These are phyloP conservation scores for Motacilla alba DNA, from an alignment of 2,113 vertebrate species.

Conservation along the genomic window DNA sequence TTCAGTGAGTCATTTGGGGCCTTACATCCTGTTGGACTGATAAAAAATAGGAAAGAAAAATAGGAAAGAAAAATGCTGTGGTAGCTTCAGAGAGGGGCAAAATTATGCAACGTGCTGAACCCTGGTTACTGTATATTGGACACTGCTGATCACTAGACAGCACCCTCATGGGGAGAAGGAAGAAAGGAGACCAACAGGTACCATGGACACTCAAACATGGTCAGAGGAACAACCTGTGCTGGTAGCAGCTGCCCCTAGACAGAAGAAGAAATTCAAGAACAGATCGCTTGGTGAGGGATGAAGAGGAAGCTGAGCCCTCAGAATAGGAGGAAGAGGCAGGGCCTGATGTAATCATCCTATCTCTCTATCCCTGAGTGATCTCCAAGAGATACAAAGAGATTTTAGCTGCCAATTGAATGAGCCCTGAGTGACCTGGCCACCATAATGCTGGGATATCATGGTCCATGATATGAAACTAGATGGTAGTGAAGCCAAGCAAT, in stretches of 20 bases:
- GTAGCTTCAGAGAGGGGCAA: not conserved
- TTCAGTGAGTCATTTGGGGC: not conserved
- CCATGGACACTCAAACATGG: not conserved
- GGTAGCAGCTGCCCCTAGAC: not conserved
- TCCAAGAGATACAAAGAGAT: not conserved
- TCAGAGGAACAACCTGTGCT: not conserved
- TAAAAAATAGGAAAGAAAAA: not conserved
- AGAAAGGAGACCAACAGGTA: not conserved
- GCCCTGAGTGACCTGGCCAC: fast-evolving
- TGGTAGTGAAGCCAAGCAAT: not conserved
- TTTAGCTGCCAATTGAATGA: not conserved
- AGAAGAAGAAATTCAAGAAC: not conserved
- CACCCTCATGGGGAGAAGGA: not conserved
- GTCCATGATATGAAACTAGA: not conserved
- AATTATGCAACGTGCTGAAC: not conserved
- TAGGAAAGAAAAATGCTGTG: not conserved
- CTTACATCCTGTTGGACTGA: not conserved
- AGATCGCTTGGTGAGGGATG: not conserved
- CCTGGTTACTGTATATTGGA: not conserved
- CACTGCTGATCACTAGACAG: not conserved
- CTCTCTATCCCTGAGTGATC: not conserved
- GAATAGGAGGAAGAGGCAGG: not conserved
- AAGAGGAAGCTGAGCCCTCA: not conserved
- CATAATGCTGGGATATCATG: not conserved
- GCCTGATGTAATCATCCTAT: not conserved